Percentiles rank a stretch among this genome's conserved stretches.
Evolutionary conservation across 2,797 vertebrate genomes (phyloP).

Genomic region (Halcyon badia): DNA sequence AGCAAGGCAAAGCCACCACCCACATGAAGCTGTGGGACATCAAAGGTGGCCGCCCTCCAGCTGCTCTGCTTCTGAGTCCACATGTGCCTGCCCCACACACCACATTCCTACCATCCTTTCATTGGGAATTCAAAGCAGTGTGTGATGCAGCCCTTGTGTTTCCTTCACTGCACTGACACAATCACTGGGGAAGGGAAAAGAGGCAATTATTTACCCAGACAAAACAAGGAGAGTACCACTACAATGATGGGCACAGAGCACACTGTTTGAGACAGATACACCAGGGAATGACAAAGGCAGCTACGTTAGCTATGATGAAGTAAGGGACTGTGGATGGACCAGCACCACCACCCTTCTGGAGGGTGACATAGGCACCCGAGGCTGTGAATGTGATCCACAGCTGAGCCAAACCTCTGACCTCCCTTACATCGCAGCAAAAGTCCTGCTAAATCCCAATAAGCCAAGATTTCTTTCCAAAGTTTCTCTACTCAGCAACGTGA

Average conservation of each 20-base stretch:
- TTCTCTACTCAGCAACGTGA: not conserved
- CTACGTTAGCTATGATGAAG: not conserved
- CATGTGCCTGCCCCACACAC: rapidly evolving
- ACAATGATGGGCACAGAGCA: rapidly evolving
- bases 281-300: not conserved
- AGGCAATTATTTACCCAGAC: not conserved
- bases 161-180: not conserved
- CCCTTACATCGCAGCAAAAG: not conserved
- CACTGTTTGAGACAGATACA: not conserved
- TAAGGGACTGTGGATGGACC: not conserved
- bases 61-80: not conserved
- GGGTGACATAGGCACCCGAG: not conserved
- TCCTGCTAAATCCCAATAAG: not conserved
- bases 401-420: not conserved
- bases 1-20: not conserved
- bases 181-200: not conserved
- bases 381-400: not conserved
- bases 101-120: not conserved
- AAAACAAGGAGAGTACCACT: not conserved
- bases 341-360: not conserved
- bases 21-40: rapidly evolving
- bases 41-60: not conserved
- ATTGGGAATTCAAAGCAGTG: not conserved
- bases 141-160: not conserved
- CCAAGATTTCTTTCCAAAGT: not conserved